Conservation (phyloP, 2,113 vertebrate genomes). For the Telmatochromis bifrenatus region DNA sequence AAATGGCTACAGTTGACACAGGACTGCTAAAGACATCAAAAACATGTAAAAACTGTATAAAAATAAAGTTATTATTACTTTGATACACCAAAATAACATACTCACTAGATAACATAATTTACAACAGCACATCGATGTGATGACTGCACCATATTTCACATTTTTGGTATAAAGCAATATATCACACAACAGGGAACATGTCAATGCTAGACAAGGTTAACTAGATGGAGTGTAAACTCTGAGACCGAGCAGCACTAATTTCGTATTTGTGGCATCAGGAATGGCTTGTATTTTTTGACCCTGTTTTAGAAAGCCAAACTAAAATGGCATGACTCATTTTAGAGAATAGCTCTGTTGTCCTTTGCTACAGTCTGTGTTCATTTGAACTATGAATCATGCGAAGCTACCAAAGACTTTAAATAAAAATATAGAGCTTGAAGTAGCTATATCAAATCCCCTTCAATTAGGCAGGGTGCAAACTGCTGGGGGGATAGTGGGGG, state of each 20-base stretch:
- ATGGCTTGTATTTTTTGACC: background rate
- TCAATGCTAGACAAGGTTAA: background rate
- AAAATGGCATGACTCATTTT: background rate
- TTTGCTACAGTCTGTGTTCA: background rate
- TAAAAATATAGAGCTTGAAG: background rate
- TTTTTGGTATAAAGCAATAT: slow-evolving; percentile 51
- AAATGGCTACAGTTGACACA: background rate
- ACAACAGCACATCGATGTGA: slow-evolving; percentile 14
- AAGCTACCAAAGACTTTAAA: background rate
- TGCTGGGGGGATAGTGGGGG: background rate
- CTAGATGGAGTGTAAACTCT: background rate
- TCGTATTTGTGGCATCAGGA: background rate
- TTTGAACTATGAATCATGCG: background rate
- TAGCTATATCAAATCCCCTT: background rate
- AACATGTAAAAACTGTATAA: slow-evolving; percentile 49
- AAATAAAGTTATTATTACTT: slow-evolving; percentile 71
- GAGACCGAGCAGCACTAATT: background rate
- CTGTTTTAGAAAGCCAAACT: background rate
- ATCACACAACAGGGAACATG: background rate
- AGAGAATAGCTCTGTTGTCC: background rate
- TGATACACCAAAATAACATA: slow-evolving; percentile 1
- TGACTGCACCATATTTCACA: slow-evolving; percentile 25
- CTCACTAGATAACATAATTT: slow-evolving; percentile 2
- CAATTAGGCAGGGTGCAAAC: background rate
- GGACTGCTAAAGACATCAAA: slow-evolving; percentile 71